Percentiles rank a stretch among this genome's conserved stretches.
phyloP scores from a whole-genome alignment of 2,797 vertebrate genomes.

The Oryzias dopingdopingensis region DNA sequence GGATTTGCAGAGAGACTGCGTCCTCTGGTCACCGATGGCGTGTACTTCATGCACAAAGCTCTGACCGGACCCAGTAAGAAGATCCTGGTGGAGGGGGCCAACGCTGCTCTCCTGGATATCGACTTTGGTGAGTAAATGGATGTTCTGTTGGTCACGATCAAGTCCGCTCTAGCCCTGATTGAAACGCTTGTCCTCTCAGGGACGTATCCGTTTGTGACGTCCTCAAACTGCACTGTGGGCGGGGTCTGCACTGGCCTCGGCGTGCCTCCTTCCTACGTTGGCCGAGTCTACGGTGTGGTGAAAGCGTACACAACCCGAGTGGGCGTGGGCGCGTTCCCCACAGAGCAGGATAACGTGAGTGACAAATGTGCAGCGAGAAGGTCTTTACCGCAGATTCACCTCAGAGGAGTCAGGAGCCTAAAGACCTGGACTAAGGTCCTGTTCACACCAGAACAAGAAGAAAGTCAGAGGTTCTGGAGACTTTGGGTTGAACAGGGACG shows the following conservation, averaged over 20 bases:
- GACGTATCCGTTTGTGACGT: slow-evolving; percentile 85
- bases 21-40: slow-evolving; percentile 82
- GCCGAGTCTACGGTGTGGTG: slow-evolving; percentile 82
- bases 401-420: too few species aligned
- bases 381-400: too few species aligned
- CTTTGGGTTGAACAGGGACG: too few species aligned
- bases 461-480: too few species aligned
- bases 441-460: too few species aligned
- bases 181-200: slow-evolving; percentile 56
- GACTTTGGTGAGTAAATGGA: slow-evolving; percentile 77
- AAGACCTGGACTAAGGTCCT: too few species aligned
- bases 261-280: slow-evolving; percentile 78
- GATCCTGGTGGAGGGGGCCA: slow-evolving; percentile 85
- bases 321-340: slow-evolving; percentile 83
- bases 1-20: slow-evolving; percentile 72
- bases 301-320: slow-evolving; percentile 84
- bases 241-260: slow-evolving; percentile 83
- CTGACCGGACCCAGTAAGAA: slow-evolving; percentile 82
- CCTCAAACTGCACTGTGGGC: slow-evolving; percentile 83
- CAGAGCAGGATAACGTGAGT: slow-evolving; percentile 82
- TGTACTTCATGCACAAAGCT: slow-evolving; percentile 84
- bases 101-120: slow-evolving; percentile 83
- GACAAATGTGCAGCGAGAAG: background rate
- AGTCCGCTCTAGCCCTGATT: background rate
- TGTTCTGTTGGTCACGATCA: background rate